These are phyloP conservation scores for Linnaemya tessellans DNA, from an alignment of 2,888 invertebrate genomes.

Conservation along the genomic window DNA sequence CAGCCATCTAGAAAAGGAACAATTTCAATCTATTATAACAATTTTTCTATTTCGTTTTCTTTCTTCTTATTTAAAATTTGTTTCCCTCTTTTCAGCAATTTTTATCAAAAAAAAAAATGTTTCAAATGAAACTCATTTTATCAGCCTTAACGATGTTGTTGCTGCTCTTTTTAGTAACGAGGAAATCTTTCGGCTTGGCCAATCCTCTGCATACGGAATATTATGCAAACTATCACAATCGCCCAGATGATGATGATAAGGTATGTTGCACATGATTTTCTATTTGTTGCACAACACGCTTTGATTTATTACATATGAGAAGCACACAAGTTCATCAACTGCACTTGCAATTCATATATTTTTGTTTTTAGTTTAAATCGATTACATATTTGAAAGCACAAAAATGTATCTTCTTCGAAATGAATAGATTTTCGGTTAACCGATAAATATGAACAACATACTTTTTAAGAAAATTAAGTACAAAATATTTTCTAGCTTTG, in stretches of 20 bases:
- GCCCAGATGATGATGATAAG: slow-evolving; percentile 78
- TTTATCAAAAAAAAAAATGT: slow-evolving; percentile 75
- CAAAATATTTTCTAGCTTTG: no score
- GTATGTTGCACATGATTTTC: slow-evolving; percentile 63
- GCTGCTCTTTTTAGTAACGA: slow-evolving; percentile 52
- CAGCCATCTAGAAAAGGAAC: slow-evolving; percentile 37
- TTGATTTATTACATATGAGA: not conserved
- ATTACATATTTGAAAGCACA: not conserved
- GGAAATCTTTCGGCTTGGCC: slow-evolving; percentile 64
- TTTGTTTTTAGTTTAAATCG: not conserved
- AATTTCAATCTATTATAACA: slow-evolving; percentile 24
- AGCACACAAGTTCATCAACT: not conserved
- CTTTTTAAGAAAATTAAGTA: no score
- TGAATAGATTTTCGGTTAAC: no score
- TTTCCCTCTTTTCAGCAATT: slow-evolving; percentile 62
- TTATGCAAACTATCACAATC: slow-evolving; percentile 79
- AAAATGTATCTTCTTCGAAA: no score
- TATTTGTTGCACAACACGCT: no score
- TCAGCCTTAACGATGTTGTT: slow-evolving; percentile 26
- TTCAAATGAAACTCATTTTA: slow-evolving; percentile 63
- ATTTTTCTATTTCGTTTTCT: slow-evolving; percentile 45
- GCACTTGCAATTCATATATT: not conserved
- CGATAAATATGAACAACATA: no score
- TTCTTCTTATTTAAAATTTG: not conserved
- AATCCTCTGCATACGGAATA: slow-evolving; percentile 78